Percentiles rank a stretch among this genome's conserved stretches.
phyloP scores from a whole-genome alignment of 2,113 vertebrate species.

The Sterna hirundo region DNA sequence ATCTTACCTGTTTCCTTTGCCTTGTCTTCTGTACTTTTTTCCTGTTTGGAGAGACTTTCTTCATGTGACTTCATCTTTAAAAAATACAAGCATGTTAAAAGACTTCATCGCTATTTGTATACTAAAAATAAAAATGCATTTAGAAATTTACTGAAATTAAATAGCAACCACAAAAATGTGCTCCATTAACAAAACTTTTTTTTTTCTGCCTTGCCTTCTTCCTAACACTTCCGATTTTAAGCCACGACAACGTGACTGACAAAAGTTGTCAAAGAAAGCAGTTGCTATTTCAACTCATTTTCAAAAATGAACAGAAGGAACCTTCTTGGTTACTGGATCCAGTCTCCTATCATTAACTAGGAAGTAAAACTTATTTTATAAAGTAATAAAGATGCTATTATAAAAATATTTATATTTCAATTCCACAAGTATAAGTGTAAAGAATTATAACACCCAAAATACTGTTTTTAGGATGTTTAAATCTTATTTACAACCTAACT shows the following conservation, averaged over 20 bases:
- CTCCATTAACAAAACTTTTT: not conserved
- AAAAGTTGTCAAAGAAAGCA: not conserved
- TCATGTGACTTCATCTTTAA: constrained; percentile 84
- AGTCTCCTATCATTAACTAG: not conserved
- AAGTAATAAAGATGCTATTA: not conserved
- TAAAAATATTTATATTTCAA: not conserved
- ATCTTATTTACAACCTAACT: not conserved
- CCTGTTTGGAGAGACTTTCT: constrained; percentile 74
- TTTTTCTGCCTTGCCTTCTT: not conserved
- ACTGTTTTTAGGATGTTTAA: not conserved
- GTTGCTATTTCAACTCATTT: not conserved
- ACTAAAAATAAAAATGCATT: not conserved
- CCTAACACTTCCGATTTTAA: not conserved
- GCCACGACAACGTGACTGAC: not conserved
- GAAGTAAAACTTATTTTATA: not conserved
- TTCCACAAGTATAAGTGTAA: not conserved
- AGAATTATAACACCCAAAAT: not conserved
- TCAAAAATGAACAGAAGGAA: not conserved
- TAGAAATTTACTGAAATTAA: not conserved
- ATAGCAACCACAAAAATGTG: not conserved
- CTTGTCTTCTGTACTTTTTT: constrained; percentile 75
- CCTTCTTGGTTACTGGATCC: not conserved
- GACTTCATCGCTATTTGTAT: not conserved
- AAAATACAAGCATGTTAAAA: not conserved
- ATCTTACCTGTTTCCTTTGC: constrained; percentile 83